Evolutionary conservation across 2,113 vertebrate genomes (phyloP).

Genomic region (Pluvianellus socialis): DNA sequence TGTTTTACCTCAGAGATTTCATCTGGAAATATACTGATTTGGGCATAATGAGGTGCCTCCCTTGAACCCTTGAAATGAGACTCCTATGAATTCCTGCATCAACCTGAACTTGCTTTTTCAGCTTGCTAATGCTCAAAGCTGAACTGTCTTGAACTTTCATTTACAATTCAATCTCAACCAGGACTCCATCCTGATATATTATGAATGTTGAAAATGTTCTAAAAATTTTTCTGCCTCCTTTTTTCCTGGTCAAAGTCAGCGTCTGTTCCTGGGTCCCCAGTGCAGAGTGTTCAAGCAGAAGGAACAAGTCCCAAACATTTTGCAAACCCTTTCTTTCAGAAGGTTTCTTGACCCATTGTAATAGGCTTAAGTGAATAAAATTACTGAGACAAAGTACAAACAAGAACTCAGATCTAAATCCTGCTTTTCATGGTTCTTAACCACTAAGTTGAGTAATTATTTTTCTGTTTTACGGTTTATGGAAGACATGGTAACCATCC

Average conservation of each 20-base stretch:
- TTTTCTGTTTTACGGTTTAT: background rate
- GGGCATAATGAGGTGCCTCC: background rate
- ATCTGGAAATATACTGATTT: background rate
- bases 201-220: background rate
- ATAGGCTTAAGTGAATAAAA: background rate
- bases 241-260: background rate
- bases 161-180: background rate
- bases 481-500: background rate
- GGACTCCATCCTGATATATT: background rate
- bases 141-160: background rate
- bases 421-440: background rate
- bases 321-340: background rate
- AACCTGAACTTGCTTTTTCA: background rate
- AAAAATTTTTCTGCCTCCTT: background rate
- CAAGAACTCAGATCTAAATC: background rate
- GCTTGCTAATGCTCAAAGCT: background rate
- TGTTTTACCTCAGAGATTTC: background rate
- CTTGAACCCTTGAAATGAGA: background rate
- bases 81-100: background rate
- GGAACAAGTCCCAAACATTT: background rate
- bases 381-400: background rate
- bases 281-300: background rate
- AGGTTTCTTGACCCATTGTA: background rate
- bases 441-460: background rate
- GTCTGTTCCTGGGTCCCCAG: background rate